Conservation (phyloP, 2,888 invertebrate genomes). For the Acleris holmiana region DNA sequence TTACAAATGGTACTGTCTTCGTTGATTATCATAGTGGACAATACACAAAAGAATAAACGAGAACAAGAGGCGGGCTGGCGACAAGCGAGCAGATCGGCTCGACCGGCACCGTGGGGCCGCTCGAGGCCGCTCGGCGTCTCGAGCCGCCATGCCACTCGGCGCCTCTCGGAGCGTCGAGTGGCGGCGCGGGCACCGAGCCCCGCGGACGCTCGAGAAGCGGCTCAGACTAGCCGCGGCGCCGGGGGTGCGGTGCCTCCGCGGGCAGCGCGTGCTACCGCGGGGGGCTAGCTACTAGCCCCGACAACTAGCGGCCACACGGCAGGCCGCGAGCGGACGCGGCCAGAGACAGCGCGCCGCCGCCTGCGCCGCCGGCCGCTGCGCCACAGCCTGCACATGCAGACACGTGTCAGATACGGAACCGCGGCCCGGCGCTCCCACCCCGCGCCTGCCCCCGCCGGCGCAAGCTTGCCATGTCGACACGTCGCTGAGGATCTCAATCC, state of each 20-base stretch:
- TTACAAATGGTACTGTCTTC: constrained; percentile 67
- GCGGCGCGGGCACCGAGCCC: constrained; percentile 46
- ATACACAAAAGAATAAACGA: constrained; percentile 57
- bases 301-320: constrained; percentile 67
- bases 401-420: constrained; percentile 60
- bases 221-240: constrained; percentile 76
- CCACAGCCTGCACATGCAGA: constrained; percentile 82
- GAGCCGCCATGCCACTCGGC: constrained; percentile 14
- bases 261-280: constrained; percentile 26
- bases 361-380: constrained; percentile 67
- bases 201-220: constrained; percentile 71
- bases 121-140: constrained; percentile 19
- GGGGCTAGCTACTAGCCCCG: constrained; percentile 63
- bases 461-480: constrained; percentile 41
- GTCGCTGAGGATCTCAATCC: constrained; percentile 56
- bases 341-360: constrained; percentile 57
- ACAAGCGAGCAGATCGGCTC: constrained; percentile 9
- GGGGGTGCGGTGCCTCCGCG: constrained; percentile 42
- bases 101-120: constrained; percentile 12
- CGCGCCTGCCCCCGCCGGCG: constrained; percentile 45
- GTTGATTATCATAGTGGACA: constrained; percentile 47
- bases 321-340: constrained; percentile 53
- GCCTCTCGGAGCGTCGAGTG: constrained; percentile 29
- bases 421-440: constrained; percentile 40
- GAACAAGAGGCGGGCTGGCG: constrained; percentile 53